Base-by-base conservation (phyloP, 1,140 invertebrate species). In the Bombus breviceps region DNA sequence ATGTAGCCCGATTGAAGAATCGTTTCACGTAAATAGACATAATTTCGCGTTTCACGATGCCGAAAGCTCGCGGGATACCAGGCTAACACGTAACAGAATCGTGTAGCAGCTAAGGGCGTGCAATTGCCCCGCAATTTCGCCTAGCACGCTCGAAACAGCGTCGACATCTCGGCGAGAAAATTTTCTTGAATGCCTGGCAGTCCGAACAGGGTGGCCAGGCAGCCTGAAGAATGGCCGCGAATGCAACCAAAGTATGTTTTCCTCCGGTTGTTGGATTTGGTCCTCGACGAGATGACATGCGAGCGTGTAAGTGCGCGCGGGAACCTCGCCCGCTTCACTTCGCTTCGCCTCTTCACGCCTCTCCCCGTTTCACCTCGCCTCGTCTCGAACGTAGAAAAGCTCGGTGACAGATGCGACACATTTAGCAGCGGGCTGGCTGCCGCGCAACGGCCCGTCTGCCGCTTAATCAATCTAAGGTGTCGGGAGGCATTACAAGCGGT, bases 401-500 rank as follows among this genome's bases (percentile, higher is more conserved):
- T 84, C 84, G 88, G 91, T 93, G 93, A 93, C 93, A 92, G 92
- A 94, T 94, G 92, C 83, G 90, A 91, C 89, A 93, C 91, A 92
- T 93, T 93, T 93, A 92, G 88, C 91, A 92, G 91, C 89, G 79
- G 89, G 78, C 88, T 90, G 88, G 86, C 87, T 85, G 74, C 87
- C 89, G 88, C 85, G 77, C 68, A 37, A 28, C 68, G 37, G 37
- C 79, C 85, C 84, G 90, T 90, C 86, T 78, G 82, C 77, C 88
- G 91, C 90, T 92, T 93, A 94, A 94, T 94, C 93, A 94, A 92
- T 90, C 90, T 89, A 91, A 93, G 90, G 88, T 90, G 90, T 81
- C 90, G 88, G 90, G 86, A 88, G 88, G 86, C 87, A 84, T 88
- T 85, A 84, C 86, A 64, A 75, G 80, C 57, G 77, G 71, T 80